phyloP scores from a whole-genome alignment of 1,140 invertebrate genomes.

The Sesamia nonagrioides region DNA sequence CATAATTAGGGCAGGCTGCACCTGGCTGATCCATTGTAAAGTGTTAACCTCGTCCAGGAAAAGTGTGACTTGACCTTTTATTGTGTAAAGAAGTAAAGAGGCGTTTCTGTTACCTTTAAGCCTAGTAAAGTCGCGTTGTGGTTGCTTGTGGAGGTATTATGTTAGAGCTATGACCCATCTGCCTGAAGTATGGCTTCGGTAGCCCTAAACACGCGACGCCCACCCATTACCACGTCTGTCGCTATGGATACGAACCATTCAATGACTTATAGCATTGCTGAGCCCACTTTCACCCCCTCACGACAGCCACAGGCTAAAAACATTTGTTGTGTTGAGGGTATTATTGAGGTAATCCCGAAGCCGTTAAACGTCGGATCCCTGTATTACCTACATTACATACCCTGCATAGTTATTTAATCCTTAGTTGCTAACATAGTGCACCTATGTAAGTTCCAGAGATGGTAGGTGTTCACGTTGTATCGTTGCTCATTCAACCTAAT shows the following conservation, averaged over 20 bases:
- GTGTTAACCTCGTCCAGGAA: background rate
- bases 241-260: constrained; percentile 59
- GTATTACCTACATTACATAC: constrained; percentile 84
- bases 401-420: constrained; percentile 84
- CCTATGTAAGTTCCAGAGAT: constrained; percentile 64
- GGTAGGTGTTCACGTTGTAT: constrained; percentile 54
- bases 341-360: constrained; percentile 85
- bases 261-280: constrained; percentile 56
- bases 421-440: constrained; percentile 71
- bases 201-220: constrained; percentile 59
- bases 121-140: constrained; percentile 64
- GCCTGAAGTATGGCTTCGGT: constrained; percentile 73
- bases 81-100: constrained; percentile 71
- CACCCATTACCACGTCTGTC: constrained; percentile 51
- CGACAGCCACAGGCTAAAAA: constrained; percentile 70
- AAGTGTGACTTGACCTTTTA: constrained; percentile 63
- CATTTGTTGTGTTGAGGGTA: constrained; percentile 81
- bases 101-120: constrained; percentile 61
- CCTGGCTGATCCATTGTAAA: background rate
- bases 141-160: constrained; percentile 62
- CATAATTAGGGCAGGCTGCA: too few species aligned
- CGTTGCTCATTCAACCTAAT: constrained; percentile 66
- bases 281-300: constrained; percentile 52
- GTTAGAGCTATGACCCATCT: constrained; percentile 66
- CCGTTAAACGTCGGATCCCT: constrained; percentile 82